Base-by-base conservation (phyloP, 2,888 invertebrate species). In the Drosophila pseudotalamancana region DNA sequence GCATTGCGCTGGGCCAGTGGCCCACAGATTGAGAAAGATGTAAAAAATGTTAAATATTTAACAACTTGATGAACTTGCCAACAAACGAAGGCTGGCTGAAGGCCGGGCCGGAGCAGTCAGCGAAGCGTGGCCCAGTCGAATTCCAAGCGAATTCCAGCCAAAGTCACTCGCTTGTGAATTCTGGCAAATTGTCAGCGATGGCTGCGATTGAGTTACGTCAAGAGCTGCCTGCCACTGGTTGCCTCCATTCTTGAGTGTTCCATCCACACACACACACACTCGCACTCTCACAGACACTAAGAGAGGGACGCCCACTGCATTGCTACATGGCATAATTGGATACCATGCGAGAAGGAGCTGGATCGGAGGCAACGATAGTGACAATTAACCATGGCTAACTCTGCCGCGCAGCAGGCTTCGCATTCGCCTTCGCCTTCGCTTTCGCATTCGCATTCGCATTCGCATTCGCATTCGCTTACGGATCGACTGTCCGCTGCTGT, bases 301-400 rank as follows among this genome's bases (percentile, higher is more conserved):
- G 14, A 25, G 16, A 6, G 16, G 0, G 16, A 40, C 87, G 63
- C 81, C 62, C 84, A 53, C 63, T 59, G 65, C 57, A 70, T 68
- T 68, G 71, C 61, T 55, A 77, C 82, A 64, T 67, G 77, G 40
- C 67, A 76, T 83, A 83, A 86, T 82, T 79, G 86, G 70, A 50
- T 46, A 39, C 31, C 55, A 12, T 53, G 16, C 16, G 19, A 42
- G 40, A 12, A 6, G 8, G 34, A 29, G 43, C n/a, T 19, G 34
- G 12, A 53, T 6, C 27, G 37, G 45, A 25, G 34, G 56, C 81
- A 77, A 59, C 87, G 88, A 83, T 83, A 86, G 84, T 66, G 72
- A 88, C 83, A 88, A 88, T 86, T 86, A 83, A 83, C 72, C 83
- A 73, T 68, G 73, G 69, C 84, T 83, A 87, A 87, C 80, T 63